Evolutionary conservation across 2,888 invertebrate genomes (phyloP).

Genomic region (Ormyrus labotus): DNA sequence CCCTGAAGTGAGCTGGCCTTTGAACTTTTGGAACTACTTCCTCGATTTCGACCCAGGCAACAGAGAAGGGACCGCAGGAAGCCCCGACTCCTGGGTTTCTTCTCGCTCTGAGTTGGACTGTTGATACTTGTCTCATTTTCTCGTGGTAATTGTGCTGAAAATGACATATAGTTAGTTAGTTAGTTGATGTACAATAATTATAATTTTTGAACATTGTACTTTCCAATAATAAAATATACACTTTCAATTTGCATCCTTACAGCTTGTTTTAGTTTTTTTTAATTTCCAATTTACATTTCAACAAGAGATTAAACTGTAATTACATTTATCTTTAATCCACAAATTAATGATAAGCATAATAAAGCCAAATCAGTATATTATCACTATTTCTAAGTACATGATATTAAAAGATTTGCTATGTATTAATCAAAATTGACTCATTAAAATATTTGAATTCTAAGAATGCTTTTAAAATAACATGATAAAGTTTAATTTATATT

Average conservation of each 20-base stretch:
- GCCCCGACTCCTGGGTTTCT: constrained; percentile 82
- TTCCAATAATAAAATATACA: no score
- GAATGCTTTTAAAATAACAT: no score
- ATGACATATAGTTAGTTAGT: constrained; percentile 13
- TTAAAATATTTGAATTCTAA: no score
- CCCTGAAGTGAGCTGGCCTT: constrained; percentile 74
- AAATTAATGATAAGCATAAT: no score
- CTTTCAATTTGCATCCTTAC: no score
- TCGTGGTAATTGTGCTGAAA: constrained; percentile 78
- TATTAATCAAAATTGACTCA: no score
- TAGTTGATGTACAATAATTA: neutral
- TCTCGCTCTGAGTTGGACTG: constrained; percentile 75
- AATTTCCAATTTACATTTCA: neutral
- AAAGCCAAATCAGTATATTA: neutral
- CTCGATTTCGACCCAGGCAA: constrained; percentile 85
- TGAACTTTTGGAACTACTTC: constrained; percentile 79
- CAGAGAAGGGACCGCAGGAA: constrained; percentile 92
- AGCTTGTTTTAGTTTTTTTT: neutral
- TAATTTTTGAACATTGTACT: neutral
- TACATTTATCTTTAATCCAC: no score
- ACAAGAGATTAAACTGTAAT: neutral
- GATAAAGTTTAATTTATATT: no score
- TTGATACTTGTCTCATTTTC: constrained; percentile 79
- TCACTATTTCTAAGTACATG: neutral
- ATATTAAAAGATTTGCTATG: no score